Percentiles rank a stretch among this genome's conserved stretches.
phyloP scores from a whole-genome alignment of 2,888 invertebrate species.

The Coenonympha arcania region DNA sequence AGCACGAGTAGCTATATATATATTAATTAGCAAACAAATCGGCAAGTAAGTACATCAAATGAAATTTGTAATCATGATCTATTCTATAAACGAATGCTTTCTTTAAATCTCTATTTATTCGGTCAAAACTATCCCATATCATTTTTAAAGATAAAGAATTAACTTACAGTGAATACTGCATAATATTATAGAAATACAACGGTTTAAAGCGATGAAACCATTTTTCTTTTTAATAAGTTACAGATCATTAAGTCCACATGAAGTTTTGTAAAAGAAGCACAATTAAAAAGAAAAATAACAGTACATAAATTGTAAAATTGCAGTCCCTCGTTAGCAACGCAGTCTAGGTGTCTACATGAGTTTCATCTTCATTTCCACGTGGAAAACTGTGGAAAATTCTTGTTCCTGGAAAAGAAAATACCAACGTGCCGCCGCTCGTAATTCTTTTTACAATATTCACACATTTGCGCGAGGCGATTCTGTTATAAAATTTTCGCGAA shows the following conservation, averaged over 20 bases:
- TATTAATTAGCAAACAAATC: too few species aligned
- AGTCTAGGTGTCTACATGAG: background rate
- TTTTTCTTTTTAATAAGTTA: too few species aligned
- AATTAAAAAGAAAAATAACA: background rate
- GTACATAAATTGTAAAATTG: background rate
- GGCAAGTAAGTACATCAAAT: too few species aligned
- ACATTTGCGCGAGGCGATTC: background rate
- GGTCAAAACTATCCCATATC: too few species aligned
- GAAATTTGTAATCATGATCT: too few species aligned
- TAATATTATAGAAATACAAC: too few species aligned
- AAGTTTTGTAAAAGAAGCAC: background rate
- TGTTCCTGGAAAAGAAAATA: background rate
- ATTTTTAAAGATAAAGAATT: too few species aligned
- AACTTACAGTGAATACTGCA: too few species aligned
- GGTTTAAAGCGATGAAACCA: too few species aligned
- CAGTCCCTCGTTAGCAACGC: background rate
- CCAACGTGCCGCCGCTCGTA: background rate
- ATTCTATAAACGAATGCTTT: too few species aligned
- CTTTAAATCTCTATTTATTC: too few species aligned
- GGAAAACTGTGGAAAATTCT: background rate
- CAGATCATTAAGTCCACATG: too few species aligned
- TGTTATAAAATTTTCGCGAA: background rate
- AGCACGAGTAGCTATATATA: background rate
- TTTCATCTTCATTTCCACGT: background rate
- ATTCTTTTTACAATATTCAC: background rate